phyloP scores from a whole-genome alignment of 2,888 invertebrate species.

The Polia nebulosa region DNA sequence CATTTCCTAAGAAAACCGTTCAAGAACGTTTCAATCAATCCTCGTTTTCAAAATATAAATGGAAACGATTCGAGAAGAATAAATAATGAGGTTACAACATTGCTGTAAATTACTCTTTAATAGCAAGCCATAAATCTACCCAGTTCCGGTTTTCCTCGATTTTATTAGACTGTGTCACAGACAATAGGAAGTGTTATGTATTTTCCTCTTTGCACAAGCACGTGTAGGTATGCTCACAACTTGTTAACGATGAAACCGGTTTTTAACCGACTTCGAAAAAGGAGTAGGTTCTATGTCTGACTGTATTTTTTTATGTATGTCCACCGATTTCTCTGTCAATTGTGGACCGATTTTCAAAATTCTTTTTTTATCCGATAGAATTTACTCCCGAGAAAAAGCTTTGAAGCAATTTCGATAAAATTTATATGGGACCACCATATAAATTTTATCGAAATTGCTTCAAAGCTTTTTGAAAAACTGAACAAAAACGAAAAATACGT shows the following conservation, averaged over 20 bases:
- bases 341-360: no score
- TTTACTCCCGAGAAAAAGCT: no score
- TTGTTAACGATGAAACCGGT: not conserved
- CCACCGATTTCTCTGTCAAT: no score
- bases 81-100: slow-evolving; percentile 26
- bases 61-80: slow-evolving; percentile 17
- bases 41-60: slow-evolving; percentile 14
- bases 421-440: no score
- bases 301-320: no score
- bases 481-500: no score
- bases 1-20: not conserved
- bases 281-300: no score
- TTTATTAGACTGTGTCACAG: slow-evolving; percentile 34
- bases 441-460: no score
- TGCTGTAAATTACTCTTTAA: slow-evolving; percentile 22
- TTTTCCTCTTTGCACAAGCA: slow-evolving; percentile 8
- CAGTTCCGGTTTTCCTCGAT: slow-evolving; percentile 40
- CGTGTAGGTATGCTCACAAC: not conserved
- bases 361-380: no score
- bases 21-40: not conserved
- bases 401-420: no score
- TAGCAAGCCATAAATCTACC: slow-evolving; percentile 45
- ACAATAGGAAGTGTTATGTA: slow-evolving; percentile 20
- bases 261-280: no score
- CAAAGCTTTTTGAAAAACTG: no score